A percentile compares a stretch with the other conserved stretches of the same genome.
These are phyloP conservation scores for Macrosoma leucophasiata DNA, from an alignment of 2,888 invertebrate genomes.

Conservation along the genomic window DNA sequence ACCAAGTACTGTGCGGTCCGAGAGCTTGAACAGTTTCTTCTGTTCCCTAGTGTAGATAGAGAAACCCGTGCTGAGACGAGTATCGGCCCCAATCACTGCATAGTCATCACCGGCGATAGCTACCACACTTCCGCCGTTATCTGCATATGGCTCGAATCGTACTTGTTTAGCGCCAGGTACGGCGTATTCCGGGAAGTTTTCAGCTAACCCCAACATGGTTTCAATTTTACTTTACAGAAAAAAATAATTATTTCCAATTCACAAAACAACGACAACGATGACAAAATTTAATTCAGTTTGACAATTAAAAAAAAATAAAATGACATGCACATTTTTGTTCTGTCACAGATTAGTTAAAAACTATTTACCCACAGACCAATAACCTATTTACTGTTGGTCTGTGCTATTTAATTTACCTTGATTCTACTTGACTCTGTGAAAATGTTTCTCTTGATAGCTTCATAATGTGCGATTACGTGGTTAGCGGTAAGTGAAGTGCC, in stretches of 20 bases:
- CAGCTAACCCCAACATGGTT: constrained; percentile 52
- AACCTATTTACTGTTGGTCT: too few relatives aligned
- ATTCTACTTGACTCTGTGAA: too few relatives aligned
- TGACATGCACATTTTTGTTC: too few relatives aligned
- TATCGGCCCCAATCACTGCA: constrained; percentile 96
- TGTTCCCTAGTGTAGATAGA: constrained; percentile 92
- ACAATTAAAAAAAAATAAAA: neutral
- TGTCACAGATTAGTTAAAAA: too few relatives aligned
- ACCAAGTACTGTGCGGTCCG: constrained; percentile 90
- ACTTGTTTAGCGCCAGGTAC: constrained; percentile 70
- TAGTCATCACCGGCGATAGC: constrained; percentile 98
- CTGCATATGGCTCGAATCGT: constrained; percentile 71
- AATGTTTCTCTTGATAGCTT: too few relatives aligned
- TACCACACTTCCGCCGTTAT: constrained; percentile 88
- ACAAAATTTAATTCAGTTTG: constrained; percentile 1
- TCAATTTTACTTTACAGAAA: constrained; percentile 9
- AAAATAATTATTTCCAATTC: neutral
- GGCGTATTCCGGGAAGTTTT: constrained; percentile 64
- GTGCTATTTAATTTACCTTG: too few relatives aligned
- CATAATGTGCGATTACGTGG: too few relatives aligned
- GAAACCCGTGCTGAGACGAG: constrained; percentile 93
- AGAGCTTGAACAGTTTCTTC: constrained; percentile 89
- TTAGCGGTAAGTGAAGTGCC: too few relatives aligned
- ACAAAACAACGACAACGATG: neutral
- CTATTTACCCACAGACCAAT: too few relatives aligned